Evolutionary conservation across 2,113 vertebrate species (phyloP).

Genomic region (Mastomys coucha): DNA sequence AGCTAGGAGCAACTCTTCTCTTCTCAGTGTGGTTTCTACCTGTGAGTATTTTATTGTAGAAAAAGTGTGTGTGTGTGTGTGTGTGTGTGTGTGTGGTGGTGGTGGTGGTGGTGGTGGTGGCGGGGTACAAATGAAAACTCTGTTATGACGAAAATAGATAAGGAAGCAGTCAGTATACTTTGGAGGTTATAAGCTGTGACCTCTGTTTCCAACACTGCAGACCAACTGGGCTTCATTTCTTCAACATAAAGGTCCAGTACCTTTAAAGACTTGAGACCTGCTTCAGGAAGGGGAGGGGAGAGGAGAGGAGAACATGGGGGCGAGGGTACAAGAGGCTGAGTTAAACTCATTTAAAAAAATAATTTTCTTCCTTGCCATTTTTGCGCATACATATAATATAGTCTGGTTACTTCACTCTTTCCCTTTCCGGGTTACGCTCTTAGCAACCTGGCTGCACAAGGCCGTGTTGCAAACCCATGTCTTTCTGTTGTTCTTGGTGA

Average conservation of each 20-base stretch:
- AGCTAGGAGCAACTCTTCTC: neutral
- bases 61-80: neutral
- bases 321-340: neutral
- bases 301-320: fast-evolving
- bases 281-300: neutral
- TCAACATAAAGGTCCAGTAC: neutral
- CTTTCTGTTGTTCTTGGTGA: neutral
- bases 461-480: neutral
- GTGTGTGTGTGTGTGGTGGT: too few relatives aligned
- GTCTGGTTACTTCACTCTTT: too few relatives aligned
- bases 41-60: neutral
- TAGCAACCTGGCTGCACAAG: neutral
- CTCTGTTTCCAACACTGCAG: neutral
- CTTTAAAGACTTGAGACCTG: neutral
- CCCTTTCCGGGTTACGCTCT: neutral
- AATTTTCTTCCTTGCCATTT: neutral
- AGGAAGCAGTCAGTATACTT: neutral
- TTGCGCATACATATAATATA: too few relatives aligned
- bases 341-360: neutral
- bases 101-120: neutral
- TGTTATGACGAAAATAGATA: neutral
- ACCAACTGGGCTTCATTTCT: neutral
- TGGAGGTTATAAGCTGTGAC: neutral
- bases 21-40: neutral
- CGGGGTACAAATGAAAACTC: neutral